A percentile compares a stretch with the other conserved stretches of the same genome.
These are phyloP conservation scores for Pristis pectinata DNA, from an alignment of 2,797 vertebrate species.

Conservation along the genomic window DNA sequence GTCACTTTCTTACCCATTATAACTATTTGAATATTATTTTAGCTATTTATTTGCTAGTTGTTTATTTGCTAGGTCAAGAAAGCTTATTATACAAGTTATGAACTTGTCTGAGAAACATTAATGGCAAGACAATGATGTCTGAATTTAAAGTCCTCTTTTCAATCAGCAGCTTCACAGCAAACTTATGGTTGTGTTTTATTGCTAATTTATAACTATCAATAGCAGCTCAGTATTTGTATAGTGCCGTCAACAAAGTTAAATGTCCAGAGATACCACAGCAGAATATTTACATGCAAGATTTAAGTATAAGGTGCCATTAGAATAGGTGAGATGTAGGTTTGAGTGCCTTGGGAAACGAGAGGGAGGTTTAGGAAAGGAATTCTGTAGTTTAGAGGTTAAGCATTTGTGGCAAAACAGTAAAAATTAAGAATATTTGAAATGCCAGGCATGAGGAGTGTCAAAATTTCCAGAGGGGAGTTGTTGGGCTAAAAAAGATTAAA, in stretches of 20 bases:
- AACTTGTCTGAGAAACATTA: background rate
- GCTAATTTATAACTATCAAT: background rate
- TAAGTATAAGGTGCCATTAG: background rate
- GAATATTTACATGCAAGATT: background rate
- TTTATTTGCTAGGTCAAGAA: background rate
- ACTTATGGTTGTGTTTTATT: background rate
- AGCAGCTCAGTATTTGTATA: background rate
- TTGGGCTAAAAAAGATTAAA: too few species aligned
- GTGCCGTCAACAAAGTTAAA: background rate
- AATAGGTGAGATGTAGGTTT: background rate
- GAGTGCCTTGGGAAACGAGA: background rate
- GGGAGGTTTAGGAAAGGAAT: background rate
- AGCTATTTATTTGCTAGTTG: background rate
- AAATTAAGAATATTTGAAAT: too few species aligned
- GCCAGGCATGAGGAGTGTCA: too few species aligned
- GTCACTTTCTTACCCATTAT: background rate
- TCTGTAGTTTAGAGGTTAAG: background rate
- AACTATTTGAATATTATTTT: background rate
- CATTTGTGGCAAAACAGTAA: too few species aligned
- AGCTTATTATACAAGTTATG: background rate
- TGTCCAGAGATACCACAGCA: too few species aligned
- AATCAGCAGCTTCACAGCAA: background rate
- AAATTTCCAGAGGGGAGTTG: too few species aligned
- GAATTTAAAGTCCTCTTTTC: background rate
- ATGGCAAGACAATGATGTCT: background rate